These are phyloP conservation scores for Drosophila monieri DNA, from an alignment of 2,888 invertebrate genomes.

Conservation along the genomic window DNA sequence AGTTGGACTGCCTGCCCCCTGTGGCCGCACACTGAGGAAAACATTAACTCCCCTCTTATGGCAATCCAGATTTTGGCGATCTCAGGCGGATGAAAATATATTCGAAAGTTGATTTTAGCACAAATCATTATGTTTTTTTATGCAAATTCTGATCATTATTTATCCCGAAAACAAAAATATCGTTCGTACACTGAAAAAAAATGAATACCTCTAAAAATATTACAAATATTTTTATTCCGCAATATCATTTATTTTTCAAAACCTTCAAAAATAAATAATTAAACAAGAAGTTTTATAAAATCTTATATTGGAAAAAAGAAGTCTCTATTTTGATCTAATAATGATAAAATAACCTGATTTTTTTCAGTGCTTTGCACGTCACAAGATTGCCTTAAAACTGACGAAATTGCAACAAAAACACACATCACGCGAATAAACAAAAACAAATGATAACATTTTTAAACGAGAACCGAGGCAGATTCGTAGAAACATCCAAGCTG, in stretches of 20 bases:
- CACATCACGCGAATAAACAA: constrained; percentile 8
- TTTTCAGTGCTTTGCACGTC: constrained; percentile 29
- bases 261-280: no score
- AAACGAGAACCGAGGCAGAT: constrained; percentile 9
- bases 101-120: background rate
- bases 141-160: background rate
- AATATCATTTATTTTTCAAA: no score
- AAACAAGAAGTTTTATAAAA: no score
- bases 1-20: constrained; percentile 17
- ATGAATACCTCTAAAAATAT: background rate
- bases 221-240: no score
- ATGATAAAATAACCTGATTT: background rate
- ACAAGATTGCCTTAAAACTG: constrained; percentile 23
- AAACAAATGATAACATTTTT: constrained; percentile 12
- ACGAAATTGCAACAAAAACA: constrained; percentile 25
- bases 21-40: constrained; percentile 4
- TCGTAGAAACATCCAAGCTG: constrained; percentile 20
- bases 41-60: background rate
- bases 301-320: no score
- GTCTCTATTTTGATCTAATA: no score
- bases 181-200: background rate
- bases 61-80: background rate
- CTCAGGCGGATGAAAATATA: background rate
- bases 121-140: background rate
- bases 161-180: background rate